These are phyloP conservation scores for Branchipolynoe longqiensis DNA, from an alignment of 2,888 invertebrate genomes.

Conservation along the genomic window DNA sequence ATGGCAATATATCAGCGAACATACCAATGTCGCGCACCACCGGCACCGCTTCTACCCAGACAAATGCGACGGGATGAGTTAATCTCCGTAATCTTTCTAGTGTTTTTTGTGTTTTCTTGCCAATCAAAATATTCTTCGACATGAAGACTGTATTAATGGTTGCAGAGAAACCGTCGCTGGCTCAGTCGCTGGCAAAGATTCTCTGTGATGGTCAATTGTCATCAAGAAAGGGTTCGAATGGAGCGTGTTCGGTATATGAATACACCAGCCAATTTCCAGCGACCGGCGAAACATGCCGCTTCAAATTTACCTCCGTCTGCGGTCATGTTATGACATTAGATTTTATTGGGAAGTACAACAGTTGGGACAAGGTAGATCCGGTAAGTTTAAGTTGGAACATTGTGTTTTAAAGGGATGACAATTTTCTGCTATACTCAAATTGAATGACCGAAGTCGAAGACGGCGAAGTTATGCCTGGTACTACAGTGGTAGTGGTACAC, in stretches of 20 bases:
- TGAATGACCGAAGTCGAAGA: too few species aligned
- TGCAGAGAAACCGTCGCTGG: constrained; percentile 99
- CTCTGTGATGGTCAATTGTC: constrained; percentile 92
- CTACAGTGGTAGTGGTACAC: too few species aligned
- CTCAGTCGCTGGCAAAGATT: constrained; percentile 95
- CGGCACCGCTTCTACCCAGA: too few species aligned
- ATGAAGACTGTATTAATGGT: constrained; percentile 90
- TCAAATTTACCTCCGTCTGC: constrained; percentile 98
- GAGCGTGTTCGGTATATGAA: constrained; percentile 96
- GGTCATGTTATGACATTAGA: constrained; percentile 99
- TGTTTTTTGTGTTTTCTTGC: not conserved
- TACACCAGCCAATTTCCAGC: constrained; percentile 85
- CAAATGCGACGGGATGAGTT: too few species aligned
- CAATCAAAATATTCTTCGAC: constrained; percentile 53
- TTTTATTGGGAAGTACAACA: constrained; percentile 94
- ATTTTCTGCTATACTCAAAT: too few species aligned
- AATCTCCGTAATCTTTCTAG: too few species aligned
- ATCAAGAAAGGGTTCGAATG: constrained; percentile 93
- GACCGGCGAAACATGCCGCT: constrained; percentile 78
- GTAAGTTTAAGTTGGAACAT: constrained; percentile 84
- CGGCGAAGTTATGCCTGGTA: too few species aligned
- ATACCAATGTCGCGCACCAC: too few species aligned
- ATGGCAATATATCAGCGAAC: too few species aligned
- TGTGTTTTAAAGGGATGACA: not conserved
- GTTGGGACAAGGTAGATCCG: constrained; percentile 98